These are phyloP conservation scores for Dryobota labecula DNA, from an alignment of 2,888 invertebrate genomes.

Conservation along the genomic window DNA sequence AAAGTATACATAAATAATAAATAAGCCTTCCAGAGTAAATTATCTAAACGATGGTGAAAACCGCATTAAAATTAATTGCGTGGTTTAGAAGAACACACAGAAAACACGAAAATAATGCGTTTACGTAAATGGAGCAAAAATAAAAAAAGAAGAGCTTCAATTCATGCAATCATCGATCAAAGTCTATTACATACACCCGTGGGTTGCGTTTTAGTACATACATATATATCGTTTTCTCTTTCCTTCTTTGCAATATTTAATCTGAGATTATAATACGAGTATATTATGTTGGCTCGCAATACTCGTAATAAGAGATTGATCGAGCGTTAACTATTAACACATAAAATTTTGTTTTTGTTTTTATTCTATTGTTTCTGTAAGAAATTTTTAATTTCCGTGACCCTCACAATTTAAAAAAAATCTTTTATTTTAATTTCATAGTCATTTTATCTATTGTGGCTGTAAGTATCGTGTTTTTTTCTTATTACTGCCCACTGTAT, in stretches of 20 bases:
- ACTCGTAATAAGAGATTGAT: slow-evolving; percentile 63
- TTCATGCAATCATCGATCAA: slow-evolving; percentile 54
- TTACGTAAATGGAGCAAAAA: slow-evolving; percentile 9
- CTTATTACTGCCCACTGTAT: background rate
- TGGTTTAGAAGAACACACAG: background rate
- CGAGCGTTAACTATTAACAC: slow-evolving; percentile 48
- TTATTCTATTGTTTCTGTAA: too few relatives aligned
- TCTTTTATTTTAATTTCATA: too few relatives aligned
- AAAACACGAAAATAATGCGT: background rate
- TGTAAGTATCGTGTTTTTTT: too few relatives aligned
- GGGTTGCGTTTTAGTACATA: slow-evolving; percentile 32
- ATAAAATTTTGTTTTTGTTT: too few relatives aligned
- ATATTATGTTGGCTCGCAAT: slow-evolving; percentile 55
- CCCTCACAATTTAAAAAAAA: too few relatives aligned
- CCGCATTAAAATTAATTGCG: background rate
- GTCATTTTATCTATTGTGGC: too few relatives aligned
- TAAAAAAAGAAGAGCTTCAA: slow-evolving; percentile 33
- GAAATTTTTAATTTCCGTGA: too few relatives aligned
- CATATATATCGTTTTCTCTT: slow-evolving; percentile 40
- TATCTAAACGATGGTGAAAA: background rate
- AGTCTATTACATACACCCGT: slow-evolving; percentile 48
- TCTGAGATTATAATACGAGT: too few relatives aligned
- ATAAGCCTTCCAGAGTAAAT: background rate
- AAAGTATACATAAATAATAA: too few relatives aligned
- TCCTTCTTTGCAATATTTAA: slow-evolving; percentile 57